Evolutionary conservation across 1,140 invertebrate genomes (phyloP).

Genomic region (Sitobion miscanthi): DNA sequence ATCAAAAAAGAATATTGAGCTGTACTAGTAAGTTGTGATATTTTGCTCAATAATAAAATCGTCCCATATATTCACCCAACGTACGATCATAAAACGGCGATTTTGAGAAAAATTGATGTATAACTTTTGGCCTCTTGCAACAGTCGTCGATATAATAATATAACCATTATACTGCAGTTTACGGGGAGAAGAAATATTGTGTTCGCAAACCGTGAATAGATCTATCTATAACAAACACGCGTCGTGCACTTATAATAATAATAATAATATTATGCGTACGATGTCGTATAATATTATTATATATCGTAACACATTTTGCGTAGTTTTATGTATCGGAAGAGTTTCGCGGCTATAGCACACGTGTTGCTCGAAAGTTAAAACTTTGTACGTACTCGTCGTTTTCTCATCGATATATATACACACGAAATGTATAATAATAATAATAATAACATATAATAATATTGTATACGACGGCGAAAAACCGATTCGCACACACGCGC

Average conservation of each 20-base stretch:
- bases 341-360: not conserved
- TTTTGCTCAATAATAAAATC: too few relatives aligned
- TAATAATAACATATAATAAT: not conserved
- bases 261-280: not conserved
- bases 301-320: not conserved
- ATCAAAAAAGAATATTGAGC: too few relatives aligned
- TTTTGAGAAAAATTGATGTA: too few relatives aligned
- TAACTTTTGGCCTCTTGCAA: not conserved
- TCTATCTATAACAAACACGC: not conserved
- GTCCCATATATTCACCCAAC: too few relatives aligned
- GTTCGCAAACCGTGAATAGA: not conserved
- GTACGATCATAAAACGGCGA: too few relatives aligned
- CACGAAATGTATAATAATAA: not conserved
- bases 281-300: not conserved
- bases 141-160: not conserved
- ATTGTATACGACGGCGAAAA: not conserved
- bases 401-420: not conserved
- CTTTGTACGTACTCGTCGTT: not conserved
- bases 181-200: not conserved
- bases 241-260: not conserved
- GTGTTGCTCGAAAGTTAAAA: slow-evolving; percentile 32
- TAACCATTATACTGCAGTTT: not conserved
- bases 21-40: too few relatives aligned
- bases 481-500: not conserved
- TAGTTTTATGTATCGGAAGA: not conserved